A percentile compares a stretch with the other conserved stretches of the same genome.
These are phyloP conservation scores for Engraulis encrasicolus DNA, from an alignment of 2,113 vertebrate species.

Conservation along the genomic window DNA sequence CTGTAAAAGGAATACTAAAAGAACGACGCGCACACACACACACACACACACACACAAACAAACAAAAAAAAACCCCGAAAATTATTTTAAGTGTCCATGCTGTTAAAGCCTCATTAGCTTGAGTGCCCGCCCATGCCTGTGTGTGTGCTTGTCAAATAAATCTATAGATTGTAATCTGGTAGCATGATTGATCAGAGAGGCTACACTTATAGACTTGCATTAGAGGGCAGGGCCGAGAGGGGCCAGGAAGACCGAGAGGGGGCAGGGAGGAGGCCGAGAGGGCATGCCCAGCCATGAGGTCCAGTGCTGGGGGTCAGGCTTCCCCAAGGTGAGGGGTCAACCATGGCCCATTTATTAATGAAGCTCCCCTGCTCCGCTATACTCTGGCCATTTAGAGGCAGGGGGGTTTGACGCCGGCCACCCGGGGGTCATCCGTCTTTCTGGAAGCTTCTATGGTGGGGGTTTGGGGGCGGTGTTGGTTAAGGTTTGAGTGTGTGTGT, in stretches of 20 bases:
- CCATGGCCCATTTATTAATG: constrained; percentile 73
- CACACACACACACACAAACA: not conserved
- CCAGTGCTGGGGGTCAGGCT: constrained; percentile 64
- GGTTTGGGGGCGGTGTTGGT: no score
- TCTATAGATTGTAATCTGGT: not conserved
- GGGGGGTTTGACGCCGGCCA: constrained; percentile 60
- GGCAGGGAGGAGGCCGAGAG: no score
- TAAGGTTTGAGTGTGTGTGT: no score
- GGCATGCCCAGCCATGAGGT: constrained; percentile 28
- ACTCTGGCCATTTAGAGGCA: no score
- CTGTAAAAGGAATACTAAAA: no score
- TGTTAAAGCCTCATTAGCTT: constrained; percentile 40
- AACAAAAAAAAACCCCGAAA: not conserved
- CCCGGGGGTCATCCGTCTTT: constrained; percentile 63
- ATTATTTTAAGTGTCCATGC: constrained; percentile 26
- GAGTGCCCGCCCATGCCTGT: constrained; percentile 21
- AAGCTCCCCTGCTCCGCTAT: constrained; percentile 54
- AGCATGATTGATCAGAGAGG: not conserved
- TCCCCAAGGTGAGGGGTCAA: constrained; percentile 68
- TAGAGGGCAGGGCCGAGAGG: constrained; percentile 35
- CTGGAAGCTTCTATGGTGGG: not conserved
- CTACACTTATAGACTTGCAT: constrained; percentile 23
- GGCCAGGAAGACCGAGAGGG: no score
- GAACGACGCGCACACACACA: no score
- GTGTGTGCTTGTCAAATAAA: not conserved